Base-by-base conservation (phyloP, 2,113 vertebrate genomes). In the Hydrochoerus hydrochaeris region DNA sequence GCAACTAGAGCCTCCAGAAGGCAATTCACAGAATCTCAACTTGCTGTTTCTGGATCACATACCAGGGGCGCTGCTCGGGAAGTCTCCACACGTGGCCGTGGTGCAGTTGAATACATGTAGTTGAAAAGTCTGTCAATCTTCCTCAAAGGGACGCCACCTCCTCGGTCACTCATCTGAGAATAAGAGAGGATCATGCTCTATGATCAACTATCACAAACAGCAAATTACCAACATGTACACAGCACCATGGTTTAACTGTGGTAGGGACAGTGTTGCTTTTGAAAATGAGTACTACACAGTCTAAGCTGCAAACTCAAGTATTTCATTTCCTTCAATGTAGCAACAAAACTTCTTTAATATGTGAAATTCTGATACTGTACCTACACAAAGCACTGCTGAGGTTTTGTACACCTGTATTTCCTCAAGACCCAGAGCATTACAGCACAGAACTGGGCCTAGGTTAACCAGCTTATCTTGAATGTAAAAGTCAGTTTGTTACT, bases 41-140 rank as follows among this genome's bases (percentile, higher is more conserved):
- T 89, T 28, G 4, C 46, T 30, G 60, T 65, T 58, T 91, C 92
- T 96, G n/a, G 38, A 11, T 58, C 91, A 98, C 99, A 92, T 97
- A 99, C 99, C 99, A 99, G 98, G 81, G 99, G 99, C 67, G 98
- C 99, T 9, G 99, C 99, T 8, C 98, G 98, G 17, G 99, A 99
- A 0, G 98, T 99, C 93, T 99, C 99, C 11, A 99, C 98, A 92
- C 98, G 99, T 88, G 99, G 99, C 46, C 98, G 99, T 1, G 99
- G 99, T 65, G 99, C 99, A 5, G 99, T 99, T 92, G 99, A 99
- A 98, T 99, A 99, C 91, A 99, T 99, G 97, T 99, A 99, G 97
- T 99, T 99, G 96, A 99, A 99, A 16, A 99, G 98, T 92, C 99
- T 97, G 97, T 99, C 99, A 4, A 99, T 99, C 98, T 99, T 99